These are phyloP conservation scores for Cerastis rubricosa DNA, from an alignment of 2,888 invertebrate genomes.

Conservation along the genomic window DNA sequence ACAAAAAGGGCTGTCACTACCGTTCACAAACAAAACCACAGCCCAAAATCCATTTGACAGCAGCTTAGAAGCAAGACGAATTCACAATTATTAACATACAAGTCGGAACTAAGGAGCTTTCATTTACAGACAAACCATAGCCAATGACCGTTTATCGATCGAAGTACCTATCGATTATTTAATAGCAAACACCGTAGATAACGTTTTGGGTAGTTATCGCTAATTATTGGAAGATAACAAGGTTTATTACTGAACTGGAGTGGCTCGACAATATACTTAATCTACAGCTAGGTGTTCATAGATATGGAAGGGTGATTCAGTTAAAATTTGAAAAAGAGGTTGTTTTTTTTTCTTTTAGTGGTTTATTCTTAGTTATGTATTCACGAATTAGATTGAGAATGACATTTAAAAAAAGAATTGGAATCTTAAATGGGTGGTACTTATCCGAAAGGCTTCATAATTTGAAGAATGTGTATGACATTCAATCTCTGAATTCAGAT, in stretches of 20 bases:
- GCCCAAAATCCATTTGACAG: slow-evolving; percentile 9
- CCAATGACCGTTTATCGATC: slow-evolving; percentile 88
- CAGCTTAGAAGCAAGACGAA: slow-evolving; percentile 31
- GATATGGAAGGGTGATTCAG: slow-evolving; percentile 60
- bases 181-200: slow-evolving; percentile 89
- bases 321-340: slow-evolving; percentile 12
- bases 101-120: slow-evolving; percentile 49
- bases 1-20: slow-evolving; percentile 29
- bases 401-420: background rate
- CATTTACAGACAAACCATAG: slow-evolving; percentile 70
- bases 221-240: slow-evolving; percentile 89
- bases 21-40: slow-evolving; percentile 5
- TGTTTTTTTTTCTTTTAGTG: background rate
- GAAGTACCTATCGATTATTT: slow-evolving; percentile 88
- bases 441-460: background rate
- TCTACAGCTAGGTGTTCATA: slow-evolving; percentile 65
- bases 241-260: slow-evolving; percentile 84
- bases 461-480: background rate
- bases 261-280: slow-evolving; percentile 81
- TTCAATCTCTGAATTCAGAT: background rate
- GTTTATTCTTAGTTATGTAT: background rate
- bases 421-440: background rate
- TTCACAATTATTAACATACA: slow-evolving; percentile 36
- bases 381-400: background rate
- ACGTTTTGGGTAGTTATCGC: slow-evolving; percentile 87